Evolutionary conservation across 2,797 vertebrate species (phyloP), one percentile per base, ranked within the genome.

Genomic region (Macrochelys suwanniensis): DNA sequence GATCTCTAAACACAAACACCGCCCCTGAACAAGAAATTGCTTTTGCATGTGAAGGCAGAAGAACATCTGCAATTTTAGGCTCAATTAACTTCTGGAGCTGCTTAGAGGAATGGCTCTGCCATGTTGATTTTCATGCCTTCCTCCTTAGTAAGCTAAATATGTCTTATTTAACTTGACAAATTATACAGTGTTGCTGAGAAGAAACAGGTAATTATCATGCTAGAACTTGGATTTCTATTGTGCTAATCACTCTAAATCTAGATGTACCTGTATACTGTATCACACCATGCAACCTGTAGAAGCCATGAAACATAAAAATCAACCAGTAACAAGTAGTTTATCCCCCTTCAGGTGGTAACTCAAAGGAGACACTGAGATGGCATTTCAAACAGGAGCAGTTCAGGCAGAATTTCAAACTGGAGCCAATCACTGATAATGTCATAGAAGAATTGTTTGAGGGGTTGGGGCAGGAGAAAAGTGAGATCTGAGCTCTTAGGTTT

Each of bases 11-110:
- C 84, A 81, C 33, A 91, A 45, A 89, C 54, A 90, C 51, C 12
- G 61, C 79, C 96, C 82, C 94, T 96, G 93, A 87, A 93, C 53
- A 95, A 47, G 26, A 96, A 96, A 96, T 95, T 87, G 23, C 37
- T 86, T 77, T 57, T 50, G 31, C n/a, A 56, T 49, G 11, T 88
- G 84, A 93, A 93, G 95, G 76, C 19, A 54, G 68, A 89, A 92
- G 84, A 94, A 94, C 79, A 91, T 82, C 80, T 93, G 81, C 87
- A 96, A 85, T 15, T 90, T 97, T 90, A 93, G 61, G 80, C 45
- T 94, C 76, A 79, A 78, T 94, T 96, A 94, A 47, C 37, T 85
- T 56, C 37, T 51, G 6, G n/a, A 80, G 90, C 89, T 81, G 21
- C 89, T 96, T 92, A 87, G 93, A 89, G 37, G 78, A 89, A 89